phyloP scores from a whole-genome alignment of 92 coral and sea anemone species.

The Actinernus sp. region DNA sequence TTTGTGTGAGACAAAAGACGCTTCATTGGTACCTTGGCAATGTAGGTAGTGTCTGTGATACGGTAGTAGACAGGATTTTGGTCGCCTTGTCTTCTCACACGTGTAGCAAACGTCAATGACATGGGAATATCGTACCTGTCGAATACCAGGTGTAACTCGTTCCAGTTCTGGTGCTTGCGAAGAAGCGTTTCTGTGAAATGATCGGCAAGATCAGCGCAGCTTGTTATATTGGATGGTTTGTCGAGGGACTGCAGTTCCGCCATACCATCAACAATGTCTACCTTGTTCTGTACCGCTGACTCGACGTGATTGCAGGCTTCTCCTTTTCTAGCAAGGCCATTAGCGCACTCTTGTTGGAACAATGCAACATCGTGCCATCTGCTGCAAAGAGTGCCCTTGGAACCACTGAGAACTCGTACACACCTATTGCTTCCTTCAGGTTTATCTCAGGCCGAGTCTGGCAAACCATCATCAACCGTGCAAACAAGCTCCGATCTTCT shows the following conservation, averaged over 20 bases:
- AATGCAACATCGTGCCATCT: slow-evolving; percentile 15
- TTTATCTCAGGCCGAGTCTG: slow-evolving; percentile 5
- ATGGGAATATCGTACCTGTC: slow-evolving; percentile 30
- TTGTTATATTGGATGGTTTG: slow-evolving; percentile 6
- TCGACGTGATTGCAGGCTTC: background rate
- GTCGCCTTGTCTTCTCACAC: slow-evolving; percentile 10
- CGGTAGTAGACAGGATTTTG: slow-evolving; percentile 2
- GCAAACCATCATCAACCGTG: background rate
- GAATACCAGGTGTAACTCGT: slow-evolving; percentile 16
- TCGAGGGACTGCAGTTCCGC: slow-evolving; percentile 32
- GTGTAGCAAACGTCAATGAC: slow-evolving; percentile 18
- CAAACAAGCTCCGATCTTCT: background rate
- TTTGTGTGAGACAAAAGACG: too few species aligned
- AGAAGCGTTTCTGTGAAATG: slow-evolving; percentile 8
- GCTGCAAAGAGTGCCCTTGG: slow-evolving; percentile 2
- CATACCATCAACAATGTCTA: slow-evolving; percentile 31
- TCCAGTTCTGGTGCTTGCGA: slow-evolving; percentile 5
- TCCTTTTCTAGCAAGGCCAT: slow-evolving; percentile 10
- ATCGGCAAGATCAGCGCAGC: slow-evolving; percentile 13
- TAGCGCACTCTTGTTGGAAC: slow-evolving; percentile 2
- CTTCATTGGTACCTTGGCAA: slow-evolving; percentile 43
- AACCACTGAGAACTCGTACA: slow-evolving; percentile 7
- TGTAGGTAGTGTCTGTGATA: slow-evolving; percentile 31
- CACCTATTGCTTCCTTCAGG: slow-evolving; percentile 1
- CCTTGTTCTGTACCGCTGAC: too few species aligned